A percentile compares a stretch with the other conserved stretches of the same genome.
Evolutionary conservation across 2,113 vertebrate genomes (phyloP).

Genomic region (Empidonax traillii): DNA sequence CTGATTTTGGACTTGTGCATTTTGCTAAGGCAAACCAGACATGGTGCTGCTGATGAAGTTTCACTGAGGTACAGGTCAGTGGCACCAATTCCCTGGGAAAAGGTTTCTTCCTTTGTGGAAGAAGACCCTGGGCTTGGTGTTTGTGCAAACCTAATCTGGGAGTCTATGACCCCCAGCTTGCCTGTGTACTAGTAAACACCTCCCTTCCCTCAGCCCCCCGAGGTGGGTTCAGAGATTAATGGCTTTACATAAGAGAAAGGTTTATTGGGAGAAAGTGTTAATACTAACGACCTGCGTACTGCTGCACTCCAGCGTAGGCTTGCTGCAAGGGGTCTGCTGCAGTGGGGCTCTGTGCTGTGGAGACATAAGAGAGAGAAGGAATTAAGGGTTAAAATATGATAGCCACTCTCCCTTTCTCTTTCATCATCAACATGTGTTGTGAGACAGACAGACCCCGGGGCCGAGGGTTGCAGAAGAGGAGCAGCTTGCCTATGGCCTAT

Average conservation of each 20-base stretch:
- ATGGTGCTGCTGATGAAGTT: background rate
- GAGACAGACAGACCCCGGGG: background rate
- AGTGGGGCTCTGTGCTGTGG: slow-evolving; percentile 96
- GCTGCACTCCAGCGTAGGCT: slow-evolving; percentile 99
- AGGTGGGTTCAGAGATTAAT: background rate
- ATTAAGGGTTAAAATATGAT: background rate
- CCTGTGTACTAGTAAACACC: background rate
- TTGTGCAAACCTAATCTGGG: background rate
- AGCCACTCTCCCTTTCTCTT: background rate
- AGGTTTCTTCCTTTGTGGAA: background rate
- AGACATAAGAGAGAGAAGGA: slow-evolving; percentile 70
- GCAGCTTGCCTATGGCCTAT: rapidly evolving
- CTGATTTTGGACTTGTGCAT: background rate
- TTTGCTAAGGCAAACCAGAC: background rate
- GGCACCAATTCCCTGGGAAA: background rate
- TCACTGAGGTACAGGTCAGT: background rate
- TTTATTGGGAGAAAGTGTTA: slow-evolving; percentile 72
- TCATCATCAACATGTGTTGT: background rate
- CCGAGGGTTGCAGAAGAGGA: background rate
- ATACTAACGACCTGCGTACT: slow-evolving; percentile 99
- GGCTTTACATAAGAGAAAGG: slow-evolving; percentile 23
- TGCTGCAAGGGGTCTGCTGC: slow-evolving; percentile 97
- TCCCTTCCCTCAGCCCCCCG: background rate
- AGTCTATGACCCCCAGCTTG: rapidly evolving
- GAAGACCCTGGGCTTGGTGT: background rate